Evolutionary conservation across 1,140 invertebrate species (phyloP), one percentile per base, ranked within the genome.

Genomic region (Luehdorfia chinensis): DNA sequence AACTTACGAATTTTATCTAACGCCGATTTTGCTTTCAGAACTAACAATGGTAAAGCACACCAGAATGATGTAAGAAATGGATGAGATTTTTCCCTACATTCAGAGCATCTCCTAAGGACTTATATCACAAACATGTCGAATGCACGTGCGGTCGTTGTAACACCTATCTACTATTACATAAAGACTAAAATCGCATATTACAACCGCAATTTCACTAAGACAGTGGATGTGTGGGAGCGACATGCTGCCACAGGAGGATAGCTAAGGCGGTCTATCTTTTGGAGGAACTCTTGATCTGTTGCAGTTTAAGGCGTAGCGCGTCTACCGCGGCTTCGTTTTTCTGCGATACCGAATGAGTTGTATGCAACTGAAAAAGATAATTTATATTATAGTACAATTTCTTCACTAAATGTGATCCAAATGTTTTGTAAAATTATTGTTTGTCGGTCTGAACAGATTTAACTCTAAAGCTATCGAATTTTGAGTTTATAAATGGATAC

Each of bases 241-340:
- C 54, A 60, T 57, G 66, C 41, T 15, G 11, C 19, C 15, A 4
- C 27, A 36, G n/a, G 25, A 21, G 19, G 19, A 3, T 27, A 47
- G 30, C 25, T 12, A 19, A 34, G 33, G 15, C n/a, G 27, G 34
- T 4, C 31, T 50, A 33, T 32, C 32, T 36, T 43, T 61, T 53
- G 55, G 47, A 47, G 50, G 36, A 19, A 53, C 84, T 88, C 51
- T 88, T 88, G 60, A 88, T 86, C 58, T 88, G 84, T 61, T 88
- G 87, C 12, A 88, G 50, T 54, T 87, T 87, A 30, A 86, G 77
- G 21, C 85, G 69, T n/a, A 88, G 50, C 1, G 75, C 75, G 59
- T 87, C 84, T 23, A 88, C 84, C 0, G 71, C 84, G 0, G 81
- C 84, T 56, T 87, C 81, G 52, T 77, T 84, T 53, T 74, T 77